Conservation (phyloP, 1,140 invertebrate species). For the Nylanderia fulva region DNA sequence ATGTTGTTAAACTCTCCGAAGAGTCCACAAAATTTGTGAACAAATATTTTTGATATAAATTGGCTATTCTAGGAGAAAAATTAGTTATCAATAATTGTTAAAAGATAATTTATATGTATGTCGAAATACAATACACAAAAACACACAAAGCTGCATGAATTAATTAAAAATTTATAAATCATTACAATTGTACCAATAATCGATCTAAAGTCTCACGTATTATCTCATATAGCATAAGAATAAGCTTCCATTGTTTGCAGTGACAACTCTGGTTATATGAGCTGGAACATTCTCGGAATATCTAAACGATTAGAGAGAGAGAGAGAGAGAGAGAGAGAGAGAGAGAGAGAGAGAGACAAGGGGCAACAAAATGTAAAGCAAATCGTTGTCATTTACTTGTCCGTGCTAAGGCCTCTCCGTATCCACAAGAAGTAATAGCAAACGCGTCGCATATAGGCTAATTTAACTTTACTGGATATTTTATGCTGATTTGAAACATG, state of each 20-base stretch:
- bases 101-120: not conserved
- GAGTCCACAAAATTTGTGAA: not conserved
- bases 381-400: constrained; percentile 51
- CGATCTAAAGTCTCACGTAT: not conserved
- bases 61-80: not conserved
- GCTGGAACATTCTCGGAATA: constrained; percentile 19
- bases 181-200: not conserved
- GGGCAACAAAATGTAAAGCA: constrained; percentile 25
- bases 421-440: constrained; percentile 36
- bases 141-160: not conserved
- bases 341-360: too few relatives aligned
- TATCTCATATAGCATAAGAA: not conserved
- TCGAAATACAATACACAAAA: too few relatives aligned
- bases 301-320: constrained; percentile 23
- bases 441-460: constrained; percentile 5
- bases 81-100: not conserved
- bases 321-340: too few relatives aligned
- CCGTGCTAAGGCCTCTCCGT: not conserved
- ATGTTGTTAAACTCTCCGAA: not conserved
- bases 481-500: constrained; percentile 58
- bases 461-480: constrained; percentile 52
- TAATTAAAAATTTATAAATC: constrained; percentile 10
- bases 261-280: constrained; percentile 2
- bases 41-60: not conserved
- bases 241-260: not conserved